Percentiles rank a stretch among this genome's conserved stretches.
phyloP scores from a whole-genome alignment of 2,113 vertebrate species.

The Anoplopoma fimbria region DNA sequence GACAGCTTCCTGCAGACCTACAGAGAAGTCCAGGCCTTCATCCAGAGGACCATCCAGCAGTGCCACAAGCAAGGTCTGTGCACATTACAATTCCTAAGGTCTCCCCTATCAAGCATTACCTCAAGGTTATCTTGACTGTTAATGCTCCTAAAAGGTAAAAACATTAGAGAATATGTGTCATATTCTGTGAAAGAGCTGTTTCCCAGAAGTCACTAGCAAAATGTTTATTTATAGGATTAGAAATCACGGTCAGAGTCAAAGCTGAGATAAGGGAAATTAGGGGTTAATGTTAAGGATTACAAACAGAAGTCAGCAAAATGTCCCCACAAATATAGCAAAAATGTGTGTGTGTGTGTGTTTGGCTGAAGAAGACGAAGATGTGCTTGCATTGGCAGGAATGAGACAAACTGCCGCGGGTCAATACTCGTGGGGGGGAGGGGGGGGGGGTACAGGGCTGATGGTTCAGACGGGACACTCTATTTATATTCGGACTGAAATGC shows the following conservation, averaged over 20 bases:
- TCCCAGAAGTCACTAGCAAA: neutral
- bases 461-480: constrained; percentile 63
- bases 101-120: neutral
- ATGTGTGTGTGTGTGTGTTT: constrained; percentile 12
- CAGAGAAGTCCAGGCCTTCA: constrained; percentile 88
- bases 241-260: neutral
- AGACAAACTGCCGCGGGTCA: constrained; percentile 75
- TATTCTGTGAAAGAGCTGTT: neutral
- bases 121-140: neutral
- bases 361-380: constrained; percentile 52
- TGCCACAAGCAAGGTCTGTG: constrained; percentile 86
- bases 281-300: neutral
- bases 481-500: constrained; percentile 68
- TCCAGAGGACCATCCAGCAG: constrained; percentile 86
- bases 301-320: neutral
- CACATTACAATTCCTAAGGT: neutral
- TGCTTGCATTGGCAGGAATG: constrained; percentile 70
- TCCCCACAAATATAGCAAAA: neutral
- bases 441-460: constrained; percentile 41
- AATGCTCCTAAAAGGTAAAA: neutral
- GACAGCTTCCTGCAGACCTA: constrained; percentile 91
- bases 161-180: neutral
- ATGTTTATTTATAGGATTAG: neutral
- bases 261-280: neutral
- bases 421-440: constrained; percentile 61